Evolutionary conservation across 1,140 invertebrate species (phyloP), one percentile per base, ranked within the genome.

Genomic region (Zaprionus lachaisei): DNA sequence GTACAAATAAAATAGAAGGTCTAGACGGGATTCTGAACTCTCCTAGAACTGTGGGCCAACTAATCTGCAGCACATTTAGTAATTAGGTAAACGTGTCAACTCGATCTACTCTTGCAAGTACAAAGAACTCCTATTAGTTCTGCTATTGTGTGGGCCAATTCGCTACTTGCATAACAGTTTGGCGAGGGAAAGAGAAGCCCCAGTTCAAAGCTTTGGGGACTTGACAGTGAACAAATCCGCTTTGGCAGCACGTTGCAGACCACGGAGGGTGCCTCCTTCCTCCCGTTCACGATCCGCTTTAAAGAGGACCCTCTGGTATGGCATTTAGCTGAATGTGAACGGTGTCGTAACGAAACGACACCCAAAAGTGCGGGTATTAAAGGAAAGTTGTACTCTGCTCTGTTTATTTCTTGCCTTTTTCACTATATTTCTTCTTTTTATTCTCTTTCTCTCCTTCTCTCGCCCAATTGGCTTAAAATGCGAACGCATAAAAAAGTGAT

Each of bases 321-420:
- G 79, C 77, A 83, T 89, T 87, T 87, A 89, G 84, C 78, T 63
- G 72, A 71, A 83, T 83, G 79, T 79, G 75, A 69, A 81, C 68
- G 78, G 72, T 67, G 70, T 61, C 47, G 56, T 55, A 72, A 69
- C 41, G 68, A 72, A 83, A 89, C 77, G 84, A 83, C 71, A 87
- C 78, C 83, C 74, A 75, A 81, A 87, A 87, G 81, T 87, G 84
- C 72, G 84, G 84, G 81, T 67, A 89, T 89, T 89, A 90, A 84
- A 71, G 54, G 84, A 75, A 80, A 81, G 61, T 79, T 83, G 68
- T 61, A 55, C 63, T 87, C 49, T 24, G 49, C 66, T 60, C 60
- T 69, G 56, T 56, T 55, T 26, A 5, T 51, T 44, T 31, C 34
- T 34, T 28, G 24, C 6, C 22, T 20, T 47, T 55, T 12, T 17